Percentiles rank a stretch among this genome's conserved stretches.
Evolutionary conservation across 2,797 vertebrate species (phyloP).

Genomic region (Thamnophis elegans): DNA sequence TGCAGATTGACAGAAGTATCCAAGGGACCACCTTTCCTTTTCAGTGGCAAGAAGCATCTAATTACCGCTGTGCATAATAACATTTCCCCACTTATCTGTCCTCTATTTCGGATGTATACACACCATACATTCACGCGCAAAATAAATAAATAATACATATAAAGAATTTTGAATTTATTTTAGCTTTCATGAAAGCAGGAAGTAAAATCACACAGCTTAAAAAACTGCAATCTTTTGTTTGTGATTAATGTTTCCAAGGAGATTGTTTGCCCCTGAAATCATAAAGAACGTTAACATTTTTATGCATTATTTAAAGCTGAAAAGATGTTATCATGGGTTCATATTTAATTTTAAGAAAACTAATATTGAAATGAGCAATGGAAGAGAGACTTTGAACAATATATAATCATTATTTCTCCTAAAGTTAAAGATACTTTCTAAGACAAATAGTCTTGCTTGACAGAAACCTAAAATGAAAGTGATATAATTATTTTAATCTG

Average conservation of each 20-base stretch:
- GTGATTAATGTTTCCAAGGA: neutral
- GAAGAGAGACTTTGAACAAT: neutral
- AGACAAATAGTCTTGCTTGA: neutral
- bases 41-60: conserved; percentile 57
- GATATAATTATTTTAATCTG: neutral
- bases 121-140: neutral
- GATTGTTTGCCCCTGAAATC: neutral
- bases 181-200: neutral
- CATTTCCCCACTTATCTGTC: conserved; percentile 36
- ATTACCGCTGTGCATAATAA: conserved; percentile 58
- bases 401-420: neutral
- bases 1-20: conserved; percentile 63
- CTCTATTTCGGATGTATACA: conserved; percentile 32
- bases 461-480: neutral
- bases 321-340: neutral
- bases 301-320: neutral
- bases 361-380: neutral
- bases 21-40: conserved; percentile 56
- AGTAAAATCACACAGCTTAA: neutral
- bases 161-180: neutral
- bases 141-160: neutral
- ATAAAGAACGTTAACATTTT: neutral
- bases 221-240: neutral
- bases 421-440: neutral
- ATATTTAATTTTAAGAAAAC: neutral